Evolutionary conservation across 1,140 invertebrate species (phyloP).

Genomic region (Hyphantria cunea): DNA sequence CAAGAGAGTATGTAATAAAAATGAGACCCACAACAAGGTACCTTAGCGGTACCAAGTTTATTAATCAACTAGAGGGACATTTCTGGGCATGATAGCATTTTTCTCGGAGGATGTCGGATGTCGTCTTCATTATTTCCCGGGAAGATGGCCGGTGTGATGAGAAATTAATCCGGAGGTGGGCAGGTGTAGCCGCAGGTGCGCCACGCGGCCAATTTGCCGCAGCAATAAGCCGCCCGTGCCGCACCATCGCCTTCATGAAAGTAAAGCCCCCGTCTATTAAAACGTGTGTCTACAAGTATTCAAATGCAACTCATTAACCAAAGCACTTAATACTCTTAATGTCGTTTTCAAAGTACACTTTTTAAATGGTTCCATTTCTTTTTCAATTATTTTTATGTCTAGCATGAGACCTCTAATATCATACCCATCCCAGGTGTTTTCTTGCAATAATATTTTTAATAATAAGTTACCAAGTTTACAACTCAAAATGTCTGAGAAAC

Average conservation of each 20-base stretch:
- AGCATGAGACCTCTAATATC: no score
- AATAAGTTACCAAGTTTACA: constrained; percentile 25
- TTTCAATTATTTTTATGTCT: no score
- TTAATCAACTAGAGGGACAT: constrained; percentile 65
- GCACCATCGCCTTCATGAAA: constrained; percentile 26
- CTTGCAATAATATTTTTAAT: not conserved
- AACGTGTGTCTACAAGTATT: constrained; percentile 47
- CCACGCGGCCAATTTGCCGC: constrained; percentile 54
- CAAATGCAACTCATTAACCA: constrained; percentile 19
- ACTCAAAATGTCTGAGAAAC: constrained; percentile 18
- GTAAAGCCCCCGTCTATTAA: constrained; percentile 32
- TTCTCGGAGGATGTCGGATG: constrained; percentile 56
- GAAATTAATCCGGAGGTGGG: constrained; percentile 72
- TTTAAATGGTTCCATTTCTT: not conserved
- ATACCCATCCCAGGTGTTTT: no score
- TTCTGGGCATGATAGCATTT: constrained; percentile 63
- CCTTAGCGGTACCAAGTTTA: constrained; percentile 50
- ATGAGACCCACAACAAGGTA: constrained; percentile 29
- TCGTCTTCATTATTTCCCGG: constrained; percentile 66
- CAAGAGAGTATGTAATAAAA: constrained; percentile 34
- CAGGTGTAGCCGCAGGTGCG: constrained; percentile 67
- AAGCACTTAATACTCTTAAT: constrained; percentile 20
- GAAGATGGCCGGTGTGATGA: constrained; percentile 64
- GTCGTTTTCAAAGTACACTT: constrained; percentile 13
- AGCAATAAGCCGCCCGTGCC: constrained; percentile 44